Percentiles rank a stretch among this genome's conserved stretches.
Conservation (phyloP, 2,797 vertebrate genomes). For the Typhlichthys subterraneus region DNA sequence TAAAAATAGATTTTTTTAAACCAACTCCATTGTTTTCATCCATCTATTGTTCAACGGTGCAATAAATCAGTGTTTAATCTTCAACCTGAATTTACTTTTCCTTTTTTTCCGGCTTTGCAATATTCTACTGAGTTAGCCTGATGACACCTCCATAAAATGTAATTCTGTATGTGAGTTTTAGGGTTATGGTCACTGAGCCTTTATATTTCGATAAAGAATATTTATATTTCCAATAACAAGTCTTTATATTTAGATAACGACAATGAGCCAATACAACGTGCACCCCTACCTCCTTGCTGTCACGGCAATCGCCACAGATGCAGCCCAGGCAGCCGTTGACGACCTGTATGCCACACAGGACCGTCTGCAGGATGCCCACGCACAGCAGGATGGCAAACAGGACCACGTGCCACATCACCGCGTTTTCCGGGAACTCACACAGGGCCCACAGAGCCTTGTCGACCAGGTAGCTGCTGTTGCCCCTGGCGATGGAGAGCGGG, state of each 20-base stretch:
- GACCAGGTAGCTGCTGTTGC: conserved; percentile 63
- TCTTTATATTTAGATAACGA: not conserved
- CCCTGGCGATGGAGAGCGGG: conserved; percentile 28
- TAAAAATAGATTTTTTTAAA: not conserved
- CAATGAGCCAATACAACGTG: not conserved
- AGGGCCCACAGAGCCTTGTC: conserved; percentile 58
- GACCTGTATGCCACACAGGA: conserved; percentile 84
- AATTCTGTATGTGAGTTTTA: no score
- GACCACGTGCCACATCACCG: conserved; percentile 84
- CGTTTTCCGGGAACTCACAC: conserved; percentile 77
- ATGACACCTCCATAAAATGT: no score
- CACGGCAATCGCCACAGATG: conserved; percentile 87
- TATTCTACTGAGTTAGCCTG: conserved; percentile 3
- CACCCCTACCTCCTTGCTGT: conserved; percentile 68
- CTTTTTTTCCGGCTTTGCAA: not conserved
- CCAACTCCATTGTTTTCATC: not conserved
- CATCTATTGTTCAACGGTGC: conserved; percentile 25
- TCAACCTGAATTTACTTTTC: conserved; percentile 30
- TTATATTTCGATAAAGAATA: no score
- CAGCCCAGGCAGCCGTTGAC: conserved; percentile 87
- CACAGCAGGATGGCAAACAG: conserved; percentile 84
- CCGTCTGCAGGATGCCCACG: conserved; percentile 76
- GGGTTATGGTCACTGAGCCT: no score
- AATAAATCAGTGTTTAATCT: conserved; percentile 47
- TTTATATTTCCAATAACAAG: not conserved